Evolutionary conservation across 1,140 invertebrate species (phyloP), one percentile per base, ranked within the genome.

Genomic region (Aricia agestis): DNA sequence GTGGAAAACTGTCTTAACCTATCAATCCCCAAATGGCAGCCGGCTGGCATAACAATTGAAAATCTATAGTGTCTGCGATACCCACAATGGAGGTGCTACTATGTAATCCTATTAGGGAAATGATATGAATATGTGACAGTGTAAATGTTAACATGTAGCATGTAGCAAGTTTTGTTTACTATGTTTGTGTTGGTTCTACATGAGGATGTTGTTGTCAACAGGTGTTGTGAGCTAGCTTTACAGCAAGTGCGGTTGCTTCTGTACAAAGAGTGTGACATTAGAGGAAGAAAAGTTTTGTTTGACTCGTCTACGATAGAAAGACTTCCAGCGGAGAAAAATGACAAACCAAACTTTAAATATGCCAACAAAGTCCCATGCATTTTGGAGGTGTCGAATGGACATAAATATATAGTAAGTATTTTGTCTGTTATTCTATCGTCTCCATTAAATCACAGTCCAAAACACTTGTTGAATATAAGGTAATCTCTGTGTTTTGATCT

Each of bases 261-360:
- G 71, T 98, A 97, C 89, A 94, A 95, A 76, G 97, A 98, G 90
- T 96, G 96, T 85, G 97, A 98, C 79, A 94, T 94, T 81, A 93
- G 94, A 73, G 96, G 96, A 13, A 92, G 96, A 70, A 96, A 95
- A 78, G 90, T 98, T 18, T 92, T 98, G 9, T 98, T 97, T 88
- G 97, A 98, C 91, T 98, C 97, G 6, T 93, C 95, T 75, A 93
- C 95, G 32, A 92, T 96, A 78, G 92, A 94, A 71, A 95, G 92
- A 83, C 86, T 94, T 11, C 78, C 89, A 25, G 76, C 91, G 2
- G 77, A 78, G 52, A 83, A 89, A 78, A 81, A 87, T 86, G 85
- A 87, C 68, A 84, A 82, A 72, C 81, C 82, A 66, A 76, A 80
- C 31, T 71, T 79, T 66, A 74, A 74, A 71, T 74, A 83, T 71